Evolutionary conservation across 2,888 invertebrate genomes (phyloP), one percentile per base, ranked within the genome.

Genomic region (Ethmia dodecea): DNA sequence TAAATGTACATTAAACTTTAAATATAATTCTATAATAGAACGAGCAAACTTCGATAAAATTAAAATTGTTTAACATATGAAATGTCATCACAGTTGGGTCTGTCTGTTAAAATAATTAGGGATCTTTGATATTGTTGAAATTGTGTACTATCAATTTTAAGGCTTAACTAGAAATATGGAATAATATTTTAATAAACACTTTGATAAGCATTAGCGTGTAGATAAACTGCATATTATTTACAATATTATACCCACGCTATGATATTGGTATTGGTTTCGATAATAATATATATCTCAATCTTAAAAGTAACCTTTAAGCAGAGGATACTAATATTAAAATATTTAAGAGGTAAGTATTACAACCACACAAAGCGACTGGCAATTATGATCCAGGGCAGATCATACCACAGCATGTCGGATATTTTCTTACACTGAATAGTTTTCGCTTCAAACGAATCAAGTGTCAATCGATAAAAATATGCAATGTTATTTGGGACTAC

Each of bases 31-130:
- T 83, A 83, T 83, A 83, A 78, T 60, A 71, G 76, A 84, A 86
- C 86, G 84, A 86, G 84, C 83, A 78, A 33, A 83, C 84, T 83
- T 79, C 72, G 73, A 84, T 84, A 84, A 84, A 86, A 81, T 84
- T 84, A 86, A 81, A 83, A 86, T 77, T 74, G 79, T 54, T 61
- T 81, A 86, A 86, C 86, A 86, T 79, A 83, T 83, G 84, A 76
- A 65, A 58, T 61, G 72, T 70, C 76, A 66, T 75, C 70, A 66
- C 63, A 60, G 43, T 55, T 47, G 54, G 56, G 55, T 49, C 33
- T 38, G 37, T 50, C 50, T 57, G 18, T 60, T 56, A 65, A 74
- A 75, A 71, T 69, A 65, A 71, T 70, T 72, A 63, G 72, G 69
- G 60, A 40, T 76, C 69, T 83, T 76, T 79, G 80, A 83, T 83